These are phyloP conservation scores for Abrostola tripartita DNA, from an alignment of 2,888 invertebrate genomes.

Conservation along the genomic window DNA sequence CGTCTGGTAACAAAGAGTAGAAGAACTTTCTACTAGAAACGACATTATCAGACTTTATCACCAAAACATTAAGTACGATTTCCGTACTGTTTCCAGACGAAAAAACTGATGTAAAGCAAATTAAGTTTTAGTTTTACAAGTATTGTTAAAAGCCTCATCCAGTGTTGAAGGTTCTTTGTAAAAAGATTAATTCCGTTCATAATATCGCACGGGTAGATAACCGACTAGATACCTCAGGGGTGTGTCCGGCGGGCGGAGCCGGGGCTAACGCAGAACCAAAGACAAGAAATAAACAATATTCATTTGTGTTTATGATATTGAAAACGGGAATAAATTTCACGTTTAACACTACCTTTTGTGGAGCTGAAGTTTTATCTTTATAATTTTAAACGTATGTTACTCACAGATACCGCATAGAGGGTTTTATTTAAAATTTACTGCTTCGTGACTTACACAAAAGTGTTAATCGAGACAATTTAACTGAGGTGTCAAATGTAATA, in stretches of 20 bases:
- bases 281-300: conserved; percentile 75
- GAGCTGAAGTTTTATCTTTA: conserved; percentile 26
- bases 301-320: conserved; percentile 55
- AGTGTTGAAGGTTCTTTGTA: conserved; percentile 38
- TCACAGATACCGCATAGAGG: conserved; percentile 14
- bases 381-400: conserved; percentile 17
- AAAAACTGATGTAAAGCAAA: neutral
- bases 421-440: conserved; percentile 16
- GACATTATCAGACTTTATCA: neutral
- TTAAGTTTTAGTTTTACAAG: neutral
- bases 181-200: conserved; percentile 68
- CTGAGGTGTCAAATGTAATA: conserved; percentile 39
- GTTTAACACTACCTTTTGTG: conserved; percentile 21
- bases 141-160: conserved; percentile 20
- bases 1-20: conserved; percentile 26
- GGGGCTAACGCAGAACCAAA: conserved; percentile 67
- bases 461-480: conserved; percentile 39
- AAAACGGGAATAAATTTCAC: conserved; percentile 50
- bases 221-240: conserved; percentile 71
- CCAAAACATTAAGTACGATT: neutral
- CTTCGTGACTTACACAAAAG: conserved; percentile 49
- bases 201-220: conserved; percentile 74
- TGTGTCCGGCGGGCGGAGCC: conserved; percentile 79
- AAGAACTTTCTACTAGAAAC: conserved; percentile 30
- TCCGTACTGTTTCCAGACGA: neutral